Evolutionary conservation across 2,888 invertebrate genomes (phyloP), one percentile per base, ranked within the genome.

Genomic region (Mantis religiosa): DNA sequence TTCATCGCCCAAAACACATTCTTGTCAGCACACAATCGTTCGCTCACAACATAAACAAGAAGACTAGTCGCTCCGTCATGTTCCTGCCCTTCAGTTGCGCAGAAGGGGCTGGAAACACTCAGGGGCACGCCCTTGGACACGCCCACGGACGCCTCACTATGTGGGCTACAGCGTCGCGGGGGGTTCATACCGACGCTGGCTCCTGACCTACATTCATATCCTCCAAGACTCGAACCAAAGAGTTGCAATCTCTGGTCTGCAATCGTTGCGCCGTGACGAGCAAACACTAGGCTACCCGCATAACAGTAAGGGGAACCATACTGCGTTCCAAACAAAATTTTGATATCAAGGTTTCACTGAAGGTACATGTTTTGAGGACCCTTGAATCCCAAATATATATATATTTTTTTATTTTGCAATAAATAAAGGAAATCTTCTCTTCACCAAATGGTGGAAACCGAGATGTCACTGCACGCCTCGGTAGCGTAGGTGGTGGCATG

Each of bases 1-100:
- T 88, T 89, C 89, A 88, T 89, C 71, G 9, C 88, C 28, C 71
- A 86, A 14, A 71, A 71, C 25, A 25, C 54, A 71, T 25, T 47
- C 47, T 28, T 20, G 47, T n/a, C n/a, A 85, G 28, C 85, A 28
- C 85, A 85, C 54, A 71, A 20, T 71, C 54, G 54, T 71, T 25
- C 54, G 54, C 25, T 71, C 54, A 71, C 54, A 71, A 25, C 54
- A 25, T 71, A 71, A 71, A 71, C 25, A 71, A 71, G 6, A 71
- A 71, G 54, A 71, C 54, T 71, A 20, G 4, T 4, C 54, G 54
- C 15, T 71, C 20, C 54, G 54, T 20, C 54, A 71, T 71, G 25
- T 71, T 71, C 2, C 20, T 71, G 54, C 54, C 25, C 25, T 71
- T 71, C 54, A 71, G 20, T 71, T 71, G 54, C 54, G 54, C 54